phyloP scores from a whole-genome alignment of 2,888 invertebrate species.

The Noctua janthe region DNA sequence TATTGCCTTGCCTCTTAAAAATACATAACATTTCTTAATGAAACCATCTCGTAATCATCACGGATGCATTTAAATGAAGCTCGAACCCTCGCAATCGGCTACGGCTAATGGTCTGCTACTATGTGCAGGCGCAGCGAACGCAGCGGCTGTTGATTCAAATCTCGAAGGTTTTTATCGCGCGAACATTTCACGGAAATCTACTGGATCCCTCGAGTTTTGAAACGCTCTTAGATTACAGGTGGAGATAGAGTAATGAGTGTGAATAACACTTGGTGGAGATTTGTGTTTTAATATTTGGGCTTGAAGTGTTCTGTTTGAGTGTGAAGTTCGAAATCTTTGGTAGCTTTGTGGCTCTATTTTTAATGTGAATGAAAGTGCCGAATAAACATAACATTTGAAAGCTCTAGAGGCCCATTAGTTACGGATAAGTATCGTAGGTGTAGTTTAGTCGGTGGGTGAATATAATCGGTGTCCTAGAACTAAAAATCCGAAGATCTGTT shows the following conservation, averaged over 20 bases:
- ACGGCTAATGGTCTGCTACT: constrained; percentile 62
- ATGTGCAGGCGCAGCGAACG: constrained; percentile 51
- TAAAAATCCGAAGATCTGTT: neutral
- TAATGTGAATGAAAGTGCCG: neutral
- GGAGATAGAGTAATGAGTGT: constrained; percentile 40
- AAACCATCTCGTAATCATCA: constrained; percentile 43
- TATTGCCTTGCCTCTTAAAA: neutral
- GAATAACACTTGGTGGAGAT: constrained; percentile 37
- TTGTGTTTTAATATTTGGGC: constrained; percentile 27
- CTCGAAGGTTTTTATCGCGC: constrained; percentile 66
- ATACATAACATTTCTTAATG: constrained; percentile 22
- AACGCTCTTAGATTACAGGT: constrained; percentile 59
- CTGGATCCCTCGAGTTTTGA: constrained; percentile 57
- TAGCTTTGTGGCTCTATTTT: neutral
- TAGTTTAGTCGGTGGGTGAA: neutral
- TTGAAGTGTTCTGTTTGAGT: constrained; percentile 23
- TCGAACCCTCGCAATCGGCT: constrained; percentile 39
- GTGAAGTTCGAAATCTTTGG: constrained; percentile 37
- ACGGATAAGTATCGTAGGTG: neutral
- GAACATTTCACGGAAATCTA: constrained; percentile 65
- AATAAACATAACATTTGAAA: neutral
- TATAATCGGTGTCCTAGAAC: neutral
- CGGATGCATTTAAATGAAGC: constrained; percentile 57
- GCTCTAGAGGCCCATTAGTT: neutral
- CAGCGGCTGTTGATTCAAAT: constrained; percentile 67